A percentile compares a stretch with the other conserved stretches of the same genome.
Conservation (phyloP, 2,888 invertebrate species). For the Heliconius cydno region DNA sequence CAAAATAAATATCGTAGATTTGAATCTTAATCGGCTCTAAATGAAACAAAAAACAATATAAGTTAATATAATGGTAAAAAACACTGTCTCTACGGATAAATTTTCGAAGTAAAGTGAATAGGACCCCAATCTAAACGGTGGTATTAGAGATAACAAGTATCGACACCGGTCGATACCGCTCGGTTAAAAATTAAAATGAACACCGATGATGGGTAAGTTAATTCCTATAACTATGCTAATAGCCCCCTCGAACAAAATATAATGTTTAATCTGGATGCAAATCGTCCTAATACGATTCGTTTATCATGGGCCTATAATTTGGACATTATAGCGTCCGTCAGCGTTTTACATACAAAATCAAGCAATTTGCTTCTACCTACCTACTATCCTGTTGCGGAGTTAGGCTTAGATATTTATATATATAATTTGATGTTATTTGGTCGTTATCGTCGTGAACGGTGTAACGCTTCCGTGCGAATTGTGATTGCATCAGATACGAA, state of each 20-base stretch:
- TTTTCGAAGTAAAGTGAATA: constrained; percentile 22
- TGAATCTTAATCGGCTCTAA: background rate
- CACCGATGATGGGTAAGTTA: constrained; percentile 73
- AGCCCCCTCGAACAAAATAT: constrained; percentile 80
- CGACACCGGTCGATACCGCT: constrained; percentile 29
- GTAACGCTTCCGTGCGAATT: constrained; percentile 43
- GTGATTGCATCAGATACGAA: constrained; percentile 11
- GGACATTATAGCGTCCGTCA: constrained; percentile 82
- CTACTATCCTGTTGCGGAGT: constrained; percentile 66
- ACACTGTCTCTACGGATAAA: constrained; percentile 20
- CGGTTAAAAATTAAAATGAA: constrained; percentile 78
- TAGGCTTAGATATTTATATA: constrained; percentile 60
- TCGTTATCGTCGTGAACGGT: constrained; percentile 34
- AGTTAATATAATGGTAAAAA: constrained; percentile 30
- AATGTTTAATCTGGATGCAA: constrained; percentile 83
- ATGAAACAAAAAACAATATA: constrained; percentile 16
- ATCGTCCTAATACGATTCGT: constrained; percentile 82
- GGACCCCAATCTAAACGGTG: constrained; percentile 41
- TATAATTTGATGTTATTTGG: constrained; percentile 42
- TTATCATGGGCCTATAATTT: constrained; percentile 81
- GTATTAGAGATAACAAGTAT: constrained; percentile 44
- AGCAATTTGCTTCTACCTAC: constrained; percentile 81
- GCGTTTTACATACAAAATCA: constrained; percentile 82
- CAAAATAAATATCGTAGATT: background rate
- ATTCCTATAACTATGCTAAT: constrained; percentile 83